Evolutionary conservation across 1,140 invertebrate genomes (phyloP), one percentile per base, ranked within the genome.

Genomic region (Conopomorpha cramerella): DNA sequence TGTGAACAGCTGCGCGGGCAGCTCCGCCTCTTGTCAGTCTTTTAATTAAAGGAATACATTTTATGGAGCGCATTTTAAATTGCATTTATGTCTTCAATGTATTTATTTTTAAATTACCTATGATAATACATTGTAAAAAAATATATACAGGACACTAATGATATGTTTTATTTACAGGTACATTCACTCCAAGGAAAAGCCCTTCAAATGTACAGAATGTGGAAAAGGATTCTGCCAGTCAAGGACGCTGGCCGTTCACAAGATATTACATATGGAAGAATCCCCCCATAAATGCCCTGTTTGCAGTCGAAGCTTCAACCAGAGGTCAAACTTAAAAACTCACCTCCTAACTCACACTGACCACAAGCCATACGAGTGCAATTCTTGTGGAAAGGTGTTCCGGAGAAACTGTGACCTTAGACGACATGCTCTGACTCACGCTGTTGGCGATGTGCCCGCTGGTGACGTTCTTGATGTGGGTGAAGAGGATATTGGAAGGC

Each of bases 141-240:
- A 42, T 30, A 43, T n/a, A 34, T 8, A 10, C 14, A 19, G 25
- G 19, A 28, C 49, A 41, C 55, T 15, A 61, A 45, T 52, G 49
- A 48, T n/a, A 41, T 62, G 61, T 63, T 37, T 62, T 66, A 65
- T 45, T 83, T 85, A 16, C 82, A 97, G 94, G 80, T 97, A 95
- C 65, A 98, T 96, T 45, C 95, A 98, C 76, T 93, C 91, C 16
- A 97, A 96, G 74, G 94, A 97, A 71, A 98, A 97, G 61, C 95
- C 95, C 0, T 98, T 96, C 81, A 96, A 95, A 77, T 98, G 95
- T 68, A 87, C 85, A 11, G 92, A 96, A 71, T 98, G 95, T 60
- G 93, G 93, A 32, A 97, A 97, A 77, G 95, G 94, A 8, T 98
- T 98, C 79, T 97, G 95, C 63, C 95, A 98, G 59, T 93, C 91